Base-by-base conservation (phyloP, 2,113 vertebrate genomes). In the Ammodramus savannarum region DNA sequence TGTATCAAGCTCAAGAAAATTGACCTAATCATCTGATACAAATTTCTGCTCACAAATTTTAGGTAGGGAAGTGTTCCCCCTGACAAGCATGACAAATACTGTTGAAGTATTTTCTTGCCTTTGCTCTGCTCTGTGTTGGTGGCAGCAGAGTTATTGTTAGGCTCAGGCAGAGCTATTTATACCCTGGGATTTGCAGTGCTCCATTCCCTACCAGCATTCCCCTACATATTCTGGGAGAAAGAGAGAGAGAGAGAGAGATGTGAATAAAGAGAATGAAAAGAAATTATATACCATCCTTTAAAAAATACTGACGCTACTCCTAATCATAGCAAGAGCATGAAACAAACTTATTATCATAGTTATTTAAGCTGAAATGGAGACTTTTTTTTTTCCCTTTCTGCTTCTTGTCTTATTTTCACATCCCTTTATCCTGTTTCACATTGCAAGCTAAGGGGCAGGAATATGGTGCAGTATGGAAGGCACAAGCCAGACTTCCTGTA, bases 61-160 rank as follows among this genome's bases (percentile, higher is more conserved):
- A 77, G 66, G 66, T 77, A 86, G 44, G 25, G 83, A 90, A 85
- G 29, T 94, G 80, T 87, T 95, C 87, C 63, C 34, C 16, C 52
- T 92, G 89, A 94, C 86, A 95, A 79, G 79, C 68, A 85, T 97
- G 92, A 91, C 78, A 95, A 92, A 93, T 79, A 25, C 69, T 87
- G 83, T 85, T 84, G 84, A 48, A 73, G 29, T 78, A 65, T 73
- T 94, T 96, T 92, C 75, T 93, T 93, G 51, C 67, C 34, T 93
- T 52, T 84, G 59, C 58, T 92, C 49, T 71, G 12, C 36, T 93
- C 41, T 83, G 27, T 92, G 69, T 52, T 67, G 82, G 55, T 76
- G 73, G 69, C 89, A 87, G 61, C 74, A 66, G 78, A 94, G 55
- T 79, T 93, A 83, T 77, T 87, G 81, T 96, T 89, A 89, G 59